A percentile compares a stretch with the other conserved stretches of the same genome.
Conservation (phyloP, 2,113 vertebrate genomes). For the Peromyscus californicus region DNA sequence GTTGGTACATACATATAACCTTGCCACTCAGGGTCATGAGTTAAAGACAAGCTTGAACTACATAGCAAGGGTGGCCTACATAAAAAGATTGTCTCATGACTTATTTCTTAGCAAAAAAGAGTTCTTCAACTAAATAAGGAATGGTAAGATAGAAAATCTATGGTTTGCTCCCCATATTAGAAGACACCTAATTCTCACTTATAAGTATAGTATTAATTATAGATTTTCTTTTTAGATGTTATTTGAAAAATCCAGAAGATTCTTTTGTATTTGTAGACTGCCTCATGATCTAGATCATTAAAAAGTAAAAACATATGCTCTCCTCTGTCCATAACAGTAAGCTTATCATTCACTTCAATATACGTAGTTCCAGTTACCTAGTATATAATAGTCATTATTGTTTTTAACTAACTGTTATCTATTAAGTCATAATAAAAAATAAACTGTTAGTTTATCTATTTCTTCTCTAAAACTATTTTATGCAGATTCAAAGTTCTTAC, state of each 20-base stretch:
- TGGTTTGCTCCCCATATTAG: neutral
- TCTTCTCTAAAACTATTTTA: neutral
- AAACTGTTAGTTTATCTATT: neutral
- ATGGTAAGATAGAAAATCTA: neutral
- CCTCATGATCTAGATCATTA: neutral
- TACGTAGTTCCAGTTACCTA: neutral
- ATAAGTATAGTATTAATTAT: neutral
- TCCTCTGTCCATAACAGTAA: neutral
- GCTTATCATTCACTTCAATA: neutral
- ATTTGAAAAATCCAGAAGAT: neutral
- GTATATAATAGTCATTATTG: too few relatives aligned
- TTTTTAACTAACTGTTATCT: neutral
- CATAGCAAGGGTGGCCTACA: neutral
- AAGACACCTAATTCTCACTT: neutral
- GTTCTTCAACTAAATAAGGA: neutral
- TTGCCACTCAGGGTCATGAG: too few relatives aligned
- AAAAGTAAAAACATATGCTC: neutral
- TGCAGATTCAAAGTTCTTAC: neutral
- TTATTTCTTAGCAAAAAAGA: neutral
- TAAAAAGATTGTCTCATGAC: neutral
- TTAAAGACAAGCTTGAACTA: too few relatives aligned
- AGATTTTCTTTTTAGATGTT: neutral
- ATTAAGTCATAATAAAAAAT: neutral
- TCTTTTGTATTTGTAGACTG: neutral
- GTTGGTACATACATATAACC: too few relatives aligned